Conservation (phyloP, 64 coral and sea anemone species). For the Actinia tenebrosa region DNA sequence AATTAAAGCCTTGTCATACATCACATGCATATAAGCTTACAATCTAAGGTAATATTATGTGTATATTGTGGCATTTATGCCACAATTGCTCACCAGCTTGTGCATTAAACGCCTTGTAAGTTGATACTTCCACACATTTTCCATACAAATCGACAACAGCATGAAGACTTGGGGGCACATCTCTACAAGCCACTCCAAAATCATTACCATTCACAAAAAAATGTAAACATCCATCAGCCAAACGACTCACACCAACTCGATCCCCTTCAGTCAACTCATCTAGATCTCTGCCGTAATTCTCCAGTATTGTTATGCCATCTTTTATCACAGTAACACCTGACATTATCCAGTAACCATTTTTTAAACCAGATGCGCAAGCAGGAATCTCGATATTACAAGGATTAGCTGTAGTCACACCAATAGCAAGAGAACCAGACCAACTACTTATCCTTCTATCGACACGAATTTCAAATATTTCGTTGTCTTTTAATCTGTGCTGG, state of each 20-base stretch:
- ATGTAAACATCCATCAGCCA: constrained; percentile 60
- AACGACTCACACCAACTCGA: constrained; percentile 66
- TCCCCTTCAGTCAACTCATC: constrained; percentile 80
- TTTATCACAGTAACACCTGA: constrained; percentile 81
- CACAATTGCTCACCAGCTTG: constrained; percentile 36
- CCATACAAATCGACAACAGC: constrained; percentile 97
- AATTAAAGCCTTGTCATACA: no score
- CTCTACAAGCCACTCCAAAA: constrained; percentile 73
- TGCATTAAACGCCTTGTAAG: constrained; percentile 48
- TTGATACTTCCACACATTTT: constrained; percentile 84
- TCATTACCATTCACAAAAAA: constrained; percentile 91
- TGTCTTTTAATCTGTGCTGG: constrained; percentile 43
- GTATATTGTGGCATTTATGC: neutral
- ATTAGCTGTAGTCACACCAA: constrained; percentile 82
- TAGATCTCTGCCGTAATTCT: constrained; percentile 76
- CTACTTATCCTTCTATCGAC: constrained; percentile 80
- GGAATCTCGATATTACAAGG: constrained; percentile 72
- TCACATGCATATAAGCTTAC: no score
- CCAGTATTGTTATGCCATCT: constrained; percentile 73
- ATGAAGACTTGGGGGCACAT: constrained; percentile 65
- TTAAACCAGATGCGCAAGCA: constrained; percentile 63
- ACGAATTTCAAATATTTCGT: constrained; percentile 81
- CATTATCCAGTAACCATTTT: constrained; percentile 95
- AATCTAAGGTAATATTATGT: no score
- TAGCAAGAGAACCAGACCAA: constrained; percentile 85